Evolutionary conservation across 30 jellyfish, hydroid and myxozoan species (phyloP).

Genomic region (Aurelia sp.): DNA sequence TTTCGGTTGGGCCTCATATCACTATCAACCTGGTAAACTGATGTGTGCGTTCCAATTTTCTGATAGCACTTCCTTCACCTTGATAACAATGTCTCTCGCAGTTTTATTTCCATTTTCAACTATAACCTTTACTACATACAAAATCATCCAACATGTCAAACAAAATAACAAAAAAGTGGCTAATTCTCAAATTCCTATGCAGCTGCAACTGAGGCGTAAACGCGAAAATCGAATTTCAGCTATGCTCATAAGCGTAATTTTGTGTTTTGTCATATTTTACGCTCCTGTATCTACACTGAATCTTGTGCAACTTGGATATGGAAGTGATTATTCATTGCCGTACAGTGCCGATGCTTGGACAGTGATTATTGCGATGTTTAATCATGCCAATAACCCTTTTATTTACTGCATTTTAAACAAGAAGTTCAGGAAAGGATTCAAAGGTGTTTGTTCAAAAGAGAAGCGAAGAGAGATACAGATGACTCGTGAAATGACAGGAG

Average conservation of each 20-base stretch:
- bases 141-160: conserved; percentile 34
- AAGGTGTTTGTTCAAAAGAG: conserved; percentile 26
- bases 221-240: conserved; percentile 40
- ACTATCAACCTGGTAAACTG: conserved; percentile 65
- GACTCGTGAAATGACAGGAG: not conserved
- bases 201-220: conserved; percentile 3
- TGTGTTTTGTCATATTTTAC: conserved; percentile 37
- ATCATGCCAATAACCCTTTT: conserved; percentile 69
- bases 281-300: conserved; percentile 47
- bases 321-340: conserved; percentile 34
- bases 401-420: conserved; percentile 62
- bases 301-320: conserved; percentile 53
- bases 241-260: conserved; percentile 56
- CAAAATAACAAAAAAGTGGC: conserved; percentile 43
- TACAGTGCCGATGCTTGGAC: conserved; percentile 56
- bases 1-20: conserved; percentile 71
- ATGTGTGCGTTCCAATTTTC: conserved; percentile 70
- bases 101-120: conserved; percentile 41
- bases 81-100: conserved; percentile 1
- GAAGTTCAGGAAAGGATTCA: conserved; percentile 51
- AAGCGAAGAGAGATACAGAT: conserved; percentile 24
- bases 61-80: conserved; percentile 32
- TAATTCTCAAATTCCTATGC: conserved; percentile 6
- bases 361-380: conserved; percentile 60
- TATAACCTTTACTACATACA: conserved; percentile 35